phyloP scores from a whole-genome alignment of 2,113 vertebrate species.

The Eretmochelys imbricata region DNA sequence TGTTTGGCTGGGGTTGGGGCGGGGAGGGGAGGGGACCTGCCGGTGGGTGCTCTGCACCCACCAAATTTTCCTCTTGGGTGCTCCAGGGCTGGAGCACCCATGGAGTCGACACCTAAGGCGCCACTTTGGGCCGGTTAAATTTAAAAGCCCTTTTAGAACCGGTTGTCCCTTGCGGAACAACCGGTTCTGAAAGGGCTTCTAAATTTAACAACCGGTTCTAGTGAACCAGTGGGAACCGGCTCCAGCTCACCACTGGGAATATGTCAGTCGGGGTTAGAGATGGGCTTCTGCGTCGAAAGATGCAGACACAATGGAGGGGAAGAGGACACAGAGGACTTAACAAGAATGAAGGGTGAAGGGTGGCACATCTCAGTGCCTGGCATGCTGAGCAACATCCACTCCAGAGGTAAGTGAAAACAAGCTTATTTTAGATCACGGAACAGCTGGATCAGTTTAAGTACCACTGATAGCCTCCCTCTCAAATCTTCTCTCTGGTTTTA shows the following conservation, averaged over 20 bases:
- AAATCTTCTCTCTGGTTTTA: background rate
- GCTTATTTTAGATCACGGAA: background rate
- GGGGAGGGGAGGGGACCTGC: no score
- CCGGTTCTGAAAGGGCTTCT: no score
- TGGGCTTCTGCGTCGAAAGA: background rate
- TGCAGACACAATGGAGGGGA: background rate
- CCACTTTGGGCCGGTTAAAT: no score
- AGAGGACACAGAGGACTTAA: background rate
- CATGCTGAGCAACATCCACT: background rate
- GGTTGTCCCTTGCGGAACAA: no score
- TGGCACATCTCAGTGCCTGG: background rate
- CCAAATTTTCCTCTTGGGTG: no score
- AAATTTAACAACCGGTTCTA: no score
- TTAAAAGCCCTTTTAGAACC: no score
- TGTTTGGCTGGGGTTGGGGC: no score
- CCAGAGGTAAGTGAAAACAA: background rate
- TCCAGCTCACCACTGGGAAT: background rate
- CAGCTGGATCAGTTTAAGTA: background rate
- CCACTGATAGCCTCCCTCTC: background rate
- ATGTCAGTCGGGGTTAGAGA: background rate
- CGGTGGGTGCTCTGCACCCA: no score
- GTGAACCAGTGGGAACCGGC: no score
- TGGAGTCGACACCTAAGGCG: no score
- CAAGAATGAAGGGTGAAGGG: accelerated
- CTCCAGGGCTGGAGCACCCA: no score